phyloP scores from a whole-genome alignment of 2,888 invertebrate genomes.

The Stomorhina lunata region DNA sequence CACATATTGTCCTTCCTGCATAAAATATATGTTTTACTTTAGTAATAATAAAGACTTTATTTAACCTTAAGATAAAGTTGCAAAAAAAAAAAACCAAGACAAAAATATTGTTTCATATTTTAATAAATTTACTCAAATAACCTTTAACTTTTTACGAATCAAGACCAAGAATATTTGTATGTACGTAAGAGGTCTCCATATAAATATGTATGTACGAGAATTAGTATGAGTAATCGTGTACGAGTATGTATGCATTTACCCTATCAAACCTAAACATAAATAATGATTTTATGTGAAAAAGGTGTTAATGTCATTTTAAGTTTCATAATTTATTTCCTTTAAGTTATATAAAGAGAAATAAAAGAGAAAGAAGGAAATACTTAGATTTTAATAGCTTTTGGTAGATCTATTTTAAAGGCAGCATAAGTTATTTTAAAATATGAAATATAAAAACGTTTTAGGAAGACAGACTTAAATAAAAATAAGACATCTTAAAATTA shows the following conservation, averaged over 20 bases:
- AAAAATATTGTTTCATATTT: background rate
- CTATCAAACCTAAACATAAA: slow-evolving; percentile 35
- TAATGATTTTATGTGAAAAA: slow-evolving; percentile 51
- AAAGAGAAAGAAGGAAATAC: background rate
- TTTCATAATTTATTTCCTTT: slow-evolving; percentile 53
- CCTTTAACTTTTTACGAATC: background rate
- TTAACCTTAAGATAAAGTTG: slow-evolving; percentile 29
- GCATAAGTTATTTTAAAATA: slow-evolving; percentile 5
- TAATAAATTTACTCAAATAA: slow-evolving; percentile 37
- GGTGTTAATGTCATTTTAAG: slow-evolving; percentile 61
- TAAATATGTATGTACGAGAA: background rate
- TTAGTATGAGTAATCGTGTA: background rate
- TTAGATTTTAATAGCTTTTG: slow-evolving; percentile 14
- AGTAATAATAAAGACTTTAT: slow-evolving; percentile 33
- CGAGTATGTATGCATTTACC: background rate
- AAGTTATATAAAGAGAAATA: background rate
- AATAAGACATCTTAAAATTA: too few relatives aligned
- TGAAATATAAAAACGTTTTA: too few relatives aligned
- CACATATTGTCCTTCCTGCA: slow-evolving; percentile 41
- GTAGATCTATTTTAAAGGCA: background rate
- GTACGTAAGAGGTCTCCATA: too few relatives aligned
- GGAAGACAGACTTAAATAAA: too few relatives aligned
- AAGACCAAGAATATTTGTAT: background rate
- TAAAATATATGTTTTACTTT: slow-evolving; percentile 23
- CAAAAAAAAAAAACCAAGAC: background rate